Evolutionary conservation across 2,797 vertebrate genomes (phyloP), one percentile per base, ranked within the genome.

Genomic region (Poecilia velifera): DNA sequence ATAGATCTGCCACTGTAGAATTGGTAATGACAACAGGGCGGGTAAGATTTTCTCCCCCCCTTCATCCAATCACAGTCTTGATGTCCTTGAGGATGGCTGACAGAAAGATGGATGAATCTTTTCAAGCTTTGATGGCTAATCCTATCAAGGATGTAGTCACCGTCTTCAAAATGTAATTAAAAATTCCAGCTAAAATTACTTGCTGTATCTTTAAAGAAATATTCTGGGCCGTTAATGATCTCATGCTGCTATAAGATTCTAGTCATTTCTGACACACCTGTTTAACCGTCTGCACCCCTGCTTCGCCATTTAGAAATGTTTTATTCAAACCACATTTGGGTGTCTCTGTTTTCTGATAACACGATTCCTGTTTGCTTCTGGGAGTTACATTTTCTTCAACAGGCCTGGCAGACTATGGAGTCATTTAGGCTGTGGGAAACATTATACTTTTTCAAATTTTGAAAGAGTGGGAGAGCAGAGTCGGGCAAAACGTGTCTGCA

Each of bases 31-130:
- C 92, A 95, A 94, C 88, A 87, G 91, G 91, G 90, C 41, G 90
- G 88, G 89, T 83, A 91, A 91, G 82, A 76, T 88, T 91, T 92
- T 80, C 66, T 43, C 41, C 70, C 80, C 76, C 80, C 82, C 79
- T 93, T 93, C 87, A 94, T 95, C 93, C 91, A 94, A 92, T 95
- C 92, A 91, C 57, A 62, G 82, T 80, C 84, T 76, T 84, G 78
- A 88, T 88, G 86, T 92, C 87, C 90, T 84, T 46, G 79, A 91
- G 88, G 88, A 92, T 49, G 82, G 84, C 82, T 92, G 94, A 94
- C 93, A 95, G 90, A 90, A 91, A 93, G 93, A 95, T 91, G 88
- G 90, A 95, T 95, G 93, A 91, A 86, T 92, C 90, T 92, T 91
- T 91, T 82, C 78, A 85, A 89, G 87, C 85, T 92, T 93, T 92